A percentile compares a stretch with the other conserved stretches of the same genome.
phyloP scores from a whole-genome alignment of 2,113 vertebrate genomes.

The Hemicordylus capensis region DNA sequence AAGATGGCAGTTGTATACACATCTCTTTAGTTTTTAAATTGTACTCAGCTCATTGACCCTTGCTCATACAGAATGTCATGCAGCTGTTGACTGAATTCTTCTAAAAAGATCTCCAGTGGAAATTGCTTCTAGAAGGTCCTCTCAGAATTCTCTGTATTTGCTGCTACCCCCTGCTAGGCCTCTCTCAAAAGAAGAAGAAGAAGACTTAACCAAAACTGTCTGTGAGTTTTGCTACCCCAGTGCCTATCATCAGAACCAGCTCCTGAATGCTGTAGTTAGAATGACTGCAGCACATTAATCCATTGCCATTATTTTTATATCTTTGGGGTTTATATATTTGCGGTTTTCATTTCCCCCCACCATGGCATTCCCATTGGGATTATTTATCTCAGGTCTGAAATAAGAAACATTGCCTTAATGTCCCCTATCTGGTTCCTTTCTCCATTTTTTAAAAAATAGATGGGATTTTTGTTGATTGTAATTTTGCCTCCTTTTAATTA shows the following conservation, averaged over 20 bases:
- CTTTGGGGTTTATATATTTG: conserved; percentile 51
- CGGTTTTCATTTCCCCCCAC: conserved; percentile 59
- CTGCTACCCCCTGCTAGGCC: accelerated
- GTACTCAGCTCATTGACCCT: neutral
- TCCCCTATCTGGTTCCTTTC: conserved; percentile 31
- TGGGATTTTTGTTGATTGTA: conserved; percentile 23
- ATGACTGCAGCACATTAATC: conserved; percentile 57
- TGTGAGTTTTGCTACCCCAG: neutral
- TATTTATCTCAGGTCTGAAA: conserved; percentile 63
- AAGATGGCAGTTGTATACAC: accelerated
- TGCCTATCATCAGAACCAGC: conserved; percentile 35
- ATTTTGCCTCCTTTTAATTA: conserved; percentile 13
- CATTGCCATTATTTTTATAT: accelerated
- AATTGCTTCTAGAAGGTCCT: neutral
- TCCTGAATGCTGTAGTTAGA: conserved; percentile 56
- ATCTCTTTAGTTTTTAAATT: neutral
- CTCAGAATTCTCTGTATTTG: neutral
- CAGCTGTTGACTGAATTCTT: neutral
- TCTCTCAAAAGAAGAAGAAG: too few species aligned
- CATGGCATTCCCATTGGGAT: conserved; percentile 54
- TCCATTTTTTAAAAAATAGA: neutral
- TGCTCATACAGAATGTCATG: conserved; percentile 3
- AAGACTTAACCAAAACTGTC: neutral
- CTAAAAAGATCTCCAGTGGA: neutral
- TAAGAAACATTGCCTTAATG: conserved; percentile 54